Conservation (phyloP, 2,888 invertebrate species). For the Eugnorisma glareosa region DNA sequence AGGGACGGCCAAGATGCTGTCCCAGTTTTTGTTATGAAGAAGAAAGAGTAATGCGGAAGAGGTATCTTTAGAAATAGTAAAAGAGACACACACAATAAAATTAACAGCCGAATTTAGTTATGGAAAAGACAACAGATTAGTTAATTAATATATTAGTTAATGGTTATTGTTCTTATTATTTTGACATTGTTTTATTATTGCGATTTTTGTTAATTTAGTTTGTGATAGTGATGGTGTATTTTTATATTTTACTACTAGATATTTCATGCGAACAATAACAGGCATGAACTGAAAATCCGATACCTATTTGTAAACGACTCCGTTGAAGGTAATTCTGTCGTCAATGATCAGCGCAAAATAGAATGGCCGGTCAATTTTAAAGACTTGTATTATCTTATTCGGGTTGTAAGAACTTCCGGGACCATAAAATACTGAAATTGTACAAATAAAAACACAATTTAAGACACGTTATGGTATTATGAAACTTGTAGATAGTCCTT, state of each 20-base stretch:
- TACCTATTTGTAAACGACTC: conserved; percentile 37
- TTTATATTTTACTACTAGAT: neutral
- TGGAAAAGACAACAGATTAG: neutral
- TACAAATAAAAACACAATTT: neutral
- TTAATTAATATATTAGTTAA: too few species aligned
- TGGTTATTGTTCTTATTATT: too few species aligned
- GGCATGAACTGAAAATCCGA: too few species aligned
- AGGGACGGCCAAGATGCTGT: neutral
- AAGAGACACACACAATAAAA: neutral
- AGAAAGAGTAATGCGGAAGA: neutral
- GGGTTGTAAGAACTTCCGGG: too few species aligned
- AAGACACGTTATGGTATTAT: neutral
- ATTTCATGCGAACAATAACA: too few species aligned
- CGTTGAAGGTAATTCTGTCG: conserved; percentile 51
- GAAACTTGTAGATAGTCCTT: neutral
- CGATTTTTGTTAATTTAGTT: too few species aligned
- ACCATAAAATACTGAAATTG: conserved; percentile 16
- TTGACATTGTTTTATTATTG: too few species aligned
- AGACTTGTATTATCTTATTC: too few species aligned
- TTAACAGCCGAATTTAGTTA: neutral
- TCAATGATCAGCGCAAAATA: conserved; percentile 63
- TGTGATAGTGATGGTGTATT: too few species aligned
- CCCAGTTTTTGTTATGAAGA: neutral
- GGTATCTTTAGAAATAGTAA: neutral
- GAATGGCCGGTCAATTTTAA: conserved; percentile 61